Percentiles rank a stretch among this genome's conserved stretches.
Conservation (phyloP, 2,113 vertebrate genomes). For the Nothobranchius furzeri region DNA sequence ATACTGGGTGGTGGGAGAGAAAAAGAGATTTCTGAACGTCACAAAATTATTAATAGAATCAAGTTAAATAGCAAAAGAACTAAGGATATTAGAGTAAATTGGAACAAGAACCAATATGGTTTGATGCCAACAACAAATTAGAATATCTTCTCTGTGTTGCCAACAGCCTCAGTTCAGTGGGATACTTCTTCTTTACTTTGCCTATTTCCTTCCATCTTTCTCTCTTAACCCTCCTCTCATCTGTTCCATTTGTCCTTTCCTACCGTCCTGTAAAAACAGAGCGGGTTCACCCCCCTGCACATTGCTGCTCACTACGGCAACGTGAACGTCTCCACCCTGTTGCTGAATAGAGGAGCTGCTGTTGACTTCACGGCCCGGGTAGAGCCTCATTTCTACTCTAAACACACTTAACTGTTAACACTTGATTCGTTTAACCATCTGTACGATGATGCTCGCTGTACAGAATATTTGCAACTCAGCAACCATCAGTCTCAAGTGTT, state of each 20-base stretch:
- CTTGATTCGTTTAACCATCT: background rate
- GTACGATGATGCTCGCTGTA: background rate
- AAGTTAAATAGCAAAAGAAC: no score
- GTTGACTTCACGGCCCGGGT: constrained; percentile 99
- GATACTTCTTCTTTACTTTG: constrained; percentile 2
- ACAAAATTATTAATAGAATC: no score
- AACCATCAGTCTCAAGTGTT: background rate
- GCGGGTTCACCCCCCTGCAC: constrained; percentile 96
- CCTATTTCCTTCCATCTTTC: background rate
- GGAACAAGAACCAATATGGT: no score
- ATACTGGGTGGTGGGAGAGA: no score
- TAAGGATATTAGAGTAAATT: no score
- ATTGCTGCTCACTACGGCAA: constrained; percentile 93
- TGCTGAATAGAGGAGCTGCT: constrained; percentile 96
- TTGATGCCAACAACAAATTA: no score
- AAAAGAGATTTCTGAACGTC: no score
- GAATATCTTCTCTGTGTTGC: no score
- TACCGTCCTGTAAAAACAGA: constrained; percentile 79
- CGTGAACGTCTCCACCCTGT: constrained; percentile 96
- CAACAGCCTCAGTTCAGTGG: no score
- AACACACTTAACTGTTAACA: background rate
- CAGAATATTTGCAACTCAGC: background rate
- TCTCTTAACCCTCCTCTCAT: constrained; percentile 18
- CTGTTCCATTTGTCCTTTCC: constrained; percentile 13
- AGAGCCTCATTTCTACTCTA: constrained; percentile 24